These are phyloP conservation scores for Etheostoma spectabile DNA, from an alignment of 2,113 vertebrate genomes.

Conservation along the genomic window DNA sequence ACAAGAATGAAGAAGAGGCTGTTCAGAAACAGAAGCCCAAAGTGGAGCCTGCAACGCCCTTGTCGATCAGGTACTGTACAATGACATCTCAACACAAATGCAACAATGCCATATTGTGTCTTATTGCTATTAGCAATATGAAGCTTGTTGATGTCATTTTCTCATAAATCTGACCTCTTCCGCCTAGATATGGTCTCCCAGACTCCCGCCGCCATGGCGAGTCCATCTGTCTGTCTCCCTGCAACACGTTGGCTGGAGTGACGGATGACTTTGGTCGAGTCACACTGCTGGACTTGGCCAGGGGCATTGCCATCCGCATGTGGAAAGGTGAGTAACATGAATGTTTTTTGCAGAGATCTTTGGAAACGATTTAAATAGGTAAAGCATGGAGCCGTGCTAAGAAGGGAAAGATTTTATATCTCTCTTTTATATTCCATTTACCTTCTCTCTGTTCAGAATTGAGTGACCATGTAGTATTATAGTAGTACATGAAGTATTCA, in stretches of 20 bases:
- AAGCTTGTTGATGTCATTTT: not conserved
- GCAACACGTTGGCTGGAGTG: slow-evolving; percentile 95
- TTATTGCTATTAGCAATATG: not conserved
- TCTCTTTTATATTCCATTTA: too few species aligned
- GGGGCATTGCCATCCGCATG: slow-evolving; percentile 95
- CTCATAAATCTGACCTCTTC: slow-evolving; percentile 1
- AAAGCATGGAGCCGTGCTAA: too few species aligned
- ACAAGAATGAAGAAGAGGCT: slow-evolving; percentile 91
- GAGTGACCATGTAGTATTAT: not conserved
- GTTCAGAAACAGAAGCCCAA: slow-evolving; percentile 95
- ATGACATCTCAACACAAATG: not conserved
- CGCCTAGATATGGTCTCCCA: slow-evolving; percentile 92
- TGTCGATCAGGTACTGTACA: slow-evolving; percentile 88
- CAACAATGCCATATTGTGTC: fast-evolving
- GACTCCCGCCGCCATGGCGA: slow-evolving; percentile 97
- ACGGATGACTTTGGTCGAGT: slow-evolving; percentile 98
- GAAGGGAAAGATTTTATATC: too few species aligned
- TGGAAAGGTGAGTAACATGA: slow-evolving; percentile 91
- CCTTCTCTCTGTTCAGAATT: not conserved
- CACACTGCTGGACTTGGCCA: slow-evolving; percentile 90
- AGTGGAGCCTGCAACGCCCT: slow-evolving; percentile 92
- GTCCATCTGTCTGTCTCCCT: slow-evolving; percentile 94
- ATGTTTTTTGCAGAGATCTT: not conserved
- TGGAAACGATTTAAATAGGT: not conserved
- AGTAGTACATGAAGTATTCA: too few species aligned